Evolutionary conservation across 2,113 vertebrate genomes (phyloP), one percentile per base, ranked within the genome.

Genomic region (Trogon melanurus): DNA sequence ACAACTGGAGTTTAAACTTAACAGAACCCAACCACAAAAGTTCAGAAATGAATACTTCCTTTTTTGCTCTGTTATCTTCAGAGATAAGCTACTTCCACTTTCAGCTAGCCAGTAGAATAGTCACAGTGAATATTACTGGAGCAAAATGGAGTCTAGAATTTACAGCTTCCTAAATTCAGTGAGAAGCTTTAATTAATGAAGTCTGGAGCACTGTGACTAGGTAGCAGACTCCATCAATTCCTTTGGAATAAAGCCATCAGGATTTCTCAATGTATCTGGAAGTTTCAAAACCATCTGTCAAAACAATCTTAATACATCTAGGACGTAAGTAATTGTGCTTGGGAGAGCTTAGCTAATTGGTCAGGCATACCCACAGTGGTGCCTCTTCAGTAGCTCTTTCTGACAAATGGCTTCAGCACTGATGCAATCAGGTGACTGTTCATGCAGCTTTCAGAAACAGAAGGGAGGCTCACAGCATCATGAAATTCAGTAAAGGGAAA

Each of bases 51-150:
- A 91, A 60, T 45, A 71, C n/a, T 62, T 72, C 44, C 18, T 57
- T 60, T 75, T 95, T 90, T 95, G 41, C 74, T 92, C 79, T 91
- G 83, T 85, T 88, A 57, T 32, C 58, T 66, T 47, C 66, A 71
- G 83, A 82, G 58, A 82, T n/a, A 91, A 67, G 22, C 70, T 66
- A 53, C 38, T 96, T 88, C 71, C 64, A 74, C 70, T 82, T 66
- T 9, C 81, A 79, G 70, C 57, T 84, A 30, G 69, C 45, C 79
- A 89, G 36, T 69, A 82, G 79, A 76, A 81, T 5, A 88, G 48
- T 25, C 85, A 88, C 61, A 74, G 54, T 36, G 69, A 74, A 2
- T 14, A 91, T 8, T 58, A 89, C 13, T 1, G 4, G 10, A 89
- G 23, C 38, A 86, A 76, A 92, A 64, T 16, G 62, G 26, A 80